Percentiles rank a stretch among this genome's conserved stretches.
Evolutionary conservation across 2,797 vertebrate species (phyloP).

Genomic region (Novumbra hubbsi): DNA sequence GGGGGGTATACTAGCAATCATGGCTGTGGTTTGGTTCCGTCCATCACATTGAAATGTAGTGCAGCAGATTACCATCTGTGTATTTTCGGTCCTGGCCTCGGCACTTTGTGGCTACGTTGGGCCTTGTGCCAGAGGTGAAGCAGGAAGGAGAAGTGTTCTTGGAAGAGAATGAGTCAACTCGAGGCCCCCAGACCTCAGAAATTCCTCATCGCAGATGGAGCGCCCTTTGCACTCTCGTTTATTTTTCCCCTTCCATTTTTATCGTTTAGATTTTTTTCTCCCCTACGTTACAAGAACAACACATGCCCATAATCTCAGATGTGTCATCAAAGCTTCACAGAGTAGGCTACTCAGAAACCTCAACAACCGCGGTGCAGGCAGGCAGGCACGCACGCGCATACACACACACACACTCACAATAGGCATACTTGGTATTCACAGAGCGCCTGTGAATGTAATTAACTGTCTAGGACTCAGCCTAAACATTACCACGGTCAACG

Average conservation of each 20-base stretch:
- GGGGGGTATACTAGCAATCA: conserved; percentile 21
- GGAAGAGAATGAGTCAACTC: conserved; percentile 78
- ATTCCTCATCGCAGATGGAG: conserved; percentile 81
- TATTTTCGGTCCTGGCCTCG: conserved; percentile 77
- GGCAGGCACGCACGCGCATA: not conserved
- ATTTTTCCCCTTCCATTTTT: conserved; percentile 76
- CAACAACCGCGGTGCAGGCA: conserved; percentile 14
- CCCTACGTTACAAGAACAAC: conserved; percentile 36
- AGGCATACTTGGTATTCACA: not conserved
- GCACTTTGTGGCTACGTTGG: conserved; percentile 77
- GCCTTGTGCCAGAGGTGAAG: conserved; percentile 81
- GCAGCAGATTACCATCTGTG: conserved; percentile 78
- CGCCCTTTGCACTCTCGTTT: conserved; percentile 75
- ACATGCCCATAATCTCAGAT: conserved; percentile 64
- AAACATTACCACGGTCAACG: not conserved
- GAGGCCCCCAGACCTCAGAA: conserved; percentile 76
- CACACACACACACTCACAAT: conserved; percentile 5
- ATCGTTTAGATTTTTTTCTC: conserved; percentile 42
- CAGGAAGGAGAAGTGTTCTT: conserved; percentile 84
- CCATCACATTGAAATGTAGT: conserved; percentile 75
- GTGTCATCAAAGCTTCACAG: conserved; percentile 62
- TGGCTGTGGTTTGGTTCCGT: conserved; percentile 41
- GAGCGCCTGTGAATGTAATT: conserved; percentile 4
- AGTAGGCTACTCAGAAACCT: conserved; percentile 2
- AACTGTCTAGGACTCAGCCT: not conserved